These are phyloP conservation scores for Lycodopsis pacificus DNA, from an alignment of 2,797 vertebrate species.

Conservation along the genomic window DNA sequence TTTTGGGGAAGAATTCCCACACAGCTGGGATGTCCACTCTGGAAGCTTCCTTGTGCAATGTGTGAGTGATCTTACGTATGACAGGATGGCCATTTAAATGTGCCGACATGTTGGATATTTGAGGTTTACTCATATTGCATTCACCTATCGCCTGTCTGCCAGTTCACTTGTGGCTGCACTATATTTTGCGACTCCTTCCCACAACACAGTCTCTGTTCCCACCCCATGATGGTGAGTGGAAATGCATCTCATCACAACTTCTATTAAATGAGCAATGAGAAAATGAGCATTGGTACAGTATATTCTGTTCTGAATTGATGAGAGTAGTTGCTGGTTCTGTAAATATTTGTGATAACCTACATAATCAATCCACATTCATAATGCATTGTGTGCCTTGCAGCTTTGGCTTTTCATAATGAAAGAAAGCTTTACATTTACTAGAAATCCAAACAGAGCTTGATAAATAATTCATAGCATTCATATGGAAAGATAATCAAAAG, in stretches of 20 bases:
- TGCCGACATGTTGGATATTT: background rate
- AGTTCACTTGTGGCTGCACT: background rate
- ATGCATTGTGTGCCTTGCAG: background rate
- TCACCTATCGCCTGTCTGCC: background rate
- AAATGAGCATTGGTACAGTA: background rate
- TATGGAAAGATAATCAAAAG: slow-evolving; percentile 52
- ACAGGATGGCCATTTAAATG: background rate
- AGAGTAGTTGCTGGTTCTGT: background rate
- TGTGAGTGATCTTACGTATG: background rate
- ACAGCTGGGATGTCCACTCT: background rate
- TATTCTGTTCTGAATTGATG: background rate
- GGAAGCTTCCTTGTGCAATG: background rate
- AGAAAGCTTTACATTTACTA: slow-evolving; percentile 1
- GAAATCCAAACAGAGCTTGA: slow-evolving; percentile 12
- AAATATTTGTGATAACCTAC: slow-evolving; percentile 3
- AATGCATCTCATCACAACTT: background rate
- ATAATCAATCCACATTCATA: slow-evolving; percentile 1
- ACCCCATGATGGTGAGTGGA: background rate
- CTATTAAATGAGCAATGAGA: background rate
- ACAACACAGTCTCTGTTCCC: background rate
- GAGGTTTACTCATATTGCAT: background rate
- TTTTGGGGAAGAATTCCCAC: background rate
- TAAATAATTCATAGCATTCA: slow-evolving; percentile 55
- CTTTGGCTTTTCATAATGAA: slow-evolving; percentile 27
- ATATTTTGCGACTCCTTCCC: background rate